These are phyloP conservation scores for Antigone vipio DNA, from an alignment of 2,113 vertebrate species.

Conservation along the genomic window DNA sequence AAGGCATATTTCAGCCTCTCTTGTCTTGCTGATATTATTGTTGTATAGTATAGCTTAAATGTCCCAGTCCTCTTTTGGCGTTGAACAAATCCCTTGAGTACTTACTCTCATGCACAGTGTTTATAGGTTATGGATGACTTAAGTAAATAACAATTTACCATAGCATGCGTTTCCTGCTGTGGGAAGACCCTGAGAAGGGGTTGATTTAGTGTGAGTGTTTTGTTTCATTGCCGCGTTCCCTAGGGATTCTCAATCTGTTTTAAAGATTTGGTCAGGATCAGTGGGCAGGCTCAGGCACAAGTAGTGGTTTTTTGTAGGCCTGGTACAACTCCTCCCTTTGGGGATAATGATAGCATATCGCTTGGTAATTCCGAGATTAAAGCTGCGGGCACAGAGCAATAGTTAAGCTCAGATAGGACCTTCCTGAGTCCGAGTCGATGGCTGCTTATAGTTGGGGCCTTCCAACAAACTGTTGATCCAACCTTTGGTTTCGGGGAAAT, in stretches of 20 bases:
- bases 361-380: background rate
- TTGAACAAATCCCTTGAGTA: conserved; percentile 9
- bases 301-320: background rate
- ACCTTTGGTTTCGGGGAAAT: background rate
- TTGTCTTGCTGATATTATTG: conserved; percentile 28
- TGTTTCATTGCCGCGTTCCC: conserved; percentile 2
- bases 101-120: conserved; percentile 22
- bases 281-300: background rate
- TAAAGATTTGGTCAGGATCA: background rate
- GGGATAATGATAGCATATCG: background rate
- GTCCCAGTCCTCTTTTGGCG: conserved; percentile 1
- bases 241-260: conserved; percentile 2
- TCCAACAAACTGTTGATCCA: background rate
- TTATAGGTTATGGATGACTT: conserved; percentile 46
- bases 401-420: background rate
- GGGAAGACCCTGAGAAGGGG: background rate
- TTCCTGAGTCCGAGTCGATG: background rate
- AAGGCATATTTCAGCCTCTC: conserved; percentile 3
- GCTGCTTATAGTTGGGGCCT: background rate
- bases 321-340: background rate
- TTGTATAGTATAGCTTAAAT: background rate
- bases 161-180: background rate
- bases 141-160: conserved; percentile 28
- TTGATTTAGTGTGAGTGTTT: conserved; percentile 7
- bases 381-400: background rate